These are phyloP conservation scores for Alsophila aescularia DNA, from an alignment of 2,888 invertebrate species.

Conservation along the genomic window DNA sequence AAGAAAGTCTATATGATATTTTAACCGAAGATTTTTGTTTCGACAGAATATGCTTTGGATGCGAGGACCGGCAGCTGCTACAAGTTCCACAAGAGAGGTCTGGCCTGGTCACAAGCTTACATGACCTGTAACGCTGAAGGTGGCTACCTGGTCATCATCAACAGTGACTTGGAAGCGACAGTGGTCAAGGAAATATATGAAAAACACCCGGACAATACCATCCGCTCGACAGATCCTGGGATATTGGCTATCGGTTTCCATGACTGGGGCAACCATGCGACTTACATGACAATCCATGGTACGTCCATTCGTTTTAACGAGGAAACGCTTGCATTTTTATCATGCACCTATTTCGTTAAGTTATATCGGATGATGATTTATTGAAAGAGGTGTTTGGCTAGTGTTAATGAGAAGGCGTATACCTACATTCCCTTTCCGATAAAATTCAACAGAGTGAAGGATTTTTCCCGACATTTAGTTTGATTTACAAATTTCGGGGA, in stretches of 20 bases:
- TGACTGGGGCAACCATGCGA: conserved; percentile 40
- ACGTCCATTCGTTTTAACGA: conserved; percentile 7
- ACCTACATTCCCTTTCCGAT: too few species aligned
- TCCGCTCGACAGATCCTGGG: conserved; percentile 34
- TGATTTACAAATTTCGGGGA: too few species aligned
- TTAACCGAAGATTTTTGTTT: not conserved
- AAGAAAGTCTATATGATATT: too few species aligned
- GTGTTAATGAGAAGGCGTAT: too few species aligned
- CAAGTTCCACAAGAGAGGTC: conserved; percentile 9
- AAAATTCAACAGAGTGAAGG: too few species aligned
- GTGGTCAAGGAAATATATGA: conserved; percentile 45
- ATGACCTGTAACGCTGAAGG: conserved; percentile 13
- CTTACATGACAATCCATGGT: conserved; percentile 52
- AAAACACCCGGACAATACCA: conserved; percentile 36
- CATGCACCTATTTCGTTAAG: too few species aligned
- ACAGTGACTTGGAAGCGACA: conserved; percentile 36
- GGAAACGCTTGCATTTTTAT: too few species aligned
- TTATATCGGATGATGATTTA: too few species aligned
- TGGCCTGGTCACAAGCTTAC: conserved; percentile 1
- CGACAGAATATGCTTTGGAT: conserved; percentile 4
- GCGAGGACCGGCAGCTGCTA: conserved; percentile 26
- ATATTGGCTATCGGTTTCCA: conserved; percentile 47
- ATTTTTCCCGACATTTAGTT: too few species aligned
- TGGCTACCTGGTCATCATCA: conserved; percentile 9
- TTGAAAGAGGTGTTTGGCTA: too few species aligned